Base-by-base conservation (phyloP, 2,888 invertebrate genomes). In the Lithodes maja region DNA sequence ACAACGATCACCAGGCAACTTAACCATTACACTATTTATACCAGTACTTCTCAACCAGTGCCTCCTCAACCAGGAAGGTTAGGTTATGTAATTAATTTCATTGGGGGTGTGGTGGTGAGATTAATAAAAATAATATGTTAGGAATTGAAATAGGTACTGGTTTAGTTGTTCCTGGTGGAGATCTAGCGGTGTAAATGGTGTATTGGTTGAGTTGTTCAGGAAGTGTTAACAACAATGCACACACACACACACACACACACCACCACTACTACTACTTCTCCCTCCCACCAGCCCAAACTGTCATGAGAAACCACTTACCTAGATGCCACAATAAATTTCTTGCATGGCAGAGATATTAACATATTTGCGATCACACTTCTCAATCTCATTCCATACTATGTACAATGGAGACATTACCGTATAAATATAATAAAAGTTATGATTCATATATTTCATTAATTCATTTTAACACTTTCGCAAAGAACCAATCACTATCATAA, bases 221-320 rank as follows among this genome's bases (percentile, higher is more conserved):
- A 33, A 33, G 33, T 33, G 33, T 33, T 33, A 33, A 33, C 33
- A 33, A 33, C 33, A 33, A 33, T 33, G 33, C 33, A 33, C 33
- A 33, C 33, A 33, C 33, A 33, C 33, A 33, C 33, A 33, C 33
- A 33, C 33, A 33, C 33, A 78, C 78, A 71, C 77, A 83, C 68
- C 78, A 68, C 78, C 75, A 71, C 61, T 33, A 33, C 33, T 33
- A 33, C 33, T 33, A 33, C 33, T 33, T 33, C 84, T 85, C 49
- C 78, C 83, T 68, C 78, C 88, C 84, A 88, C 84, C 80, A 83
- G 84, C 80, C 83, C 83, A 83, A 78, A 78, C 87, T 75, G 77
- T 49, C 79, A 83, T 52, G 78, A 79, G 61, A 79, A 52, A 88
- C 69, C 80, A 88, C 88, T 83, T 78, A 88, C 84, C 84, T 5